phyloP scores from a whole-genome alignment of 2,888 invertebrate species.

The Antheraea assamensis region DNA sequence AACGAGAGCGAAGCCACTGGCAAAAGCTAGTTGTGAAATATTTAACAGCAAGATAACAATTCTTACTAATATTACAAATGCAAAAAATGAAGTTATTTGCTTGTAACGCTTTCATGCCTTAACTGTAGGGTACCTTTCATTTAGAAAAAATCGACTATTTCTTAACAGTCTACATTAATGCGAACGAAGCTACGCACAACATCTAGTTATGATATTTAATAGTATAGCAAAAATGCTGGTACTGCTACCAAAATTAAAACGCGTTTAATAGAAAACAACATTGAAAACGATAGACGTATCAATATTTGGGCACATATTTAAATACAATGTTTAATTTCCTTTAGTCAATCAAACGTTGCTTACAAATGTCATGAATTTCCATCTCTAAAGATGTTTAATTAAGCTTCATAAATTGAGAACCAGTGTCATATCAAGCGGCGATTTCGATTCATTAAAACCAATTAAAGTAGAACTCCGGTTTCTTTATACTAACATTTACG shows the following conservation, averaged over 20 bases:
- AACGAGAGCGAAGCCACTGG: too few relatives aligned
- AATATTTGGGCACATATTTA: background rate
- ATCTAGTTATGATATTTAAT: conserved; percentile 61
- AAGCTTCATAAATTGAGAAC: conserved; percentile 62
- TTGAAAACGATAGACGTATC: background rate
- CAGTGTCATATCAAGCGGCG: conserved; percentile 38
- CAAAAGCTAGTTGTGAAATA: too few relatives aligned
- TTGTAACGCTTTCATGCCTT: too few relatives aligned
- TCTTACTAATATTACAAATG: too few relatives aligned
- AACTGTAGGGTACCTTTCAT: too few relatives aligned
- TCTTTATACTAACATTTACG: conserved; percentile 15
- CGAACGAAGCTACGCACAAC: too few relatives aligned
- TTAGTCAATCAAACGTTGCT: conserved; percentile 59
- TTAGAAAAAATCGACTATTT: too few relatives aligned
- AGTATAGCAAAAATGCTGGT: conserved; percentile 43
- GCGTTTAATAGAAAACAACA: conserved; percentile 41
- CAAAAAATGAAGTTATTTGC: too few relatives aligned
- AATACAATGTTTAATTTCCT: conserved; percentile 55
- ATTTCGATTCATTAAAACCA: conserved; percentile 4
- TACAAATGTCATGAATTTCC: conserved; percentile 43
- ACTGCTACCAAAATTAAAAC: conserved; percentile 51
- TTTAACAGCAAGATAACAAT: too few relatives aligned
- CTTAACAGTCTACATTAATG: too few relatives aligned
- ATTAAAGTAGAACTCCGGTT: conserved; percentile 8
- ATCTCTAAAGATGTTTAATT: conserved; percentile 61